A percentile compares a stretch with the other conserved stretches of the same genome.
phyloP scores from a whole-genome alignment of 2,888 invertebrate genomes.

The Halictus quadricinctus region DNA sequence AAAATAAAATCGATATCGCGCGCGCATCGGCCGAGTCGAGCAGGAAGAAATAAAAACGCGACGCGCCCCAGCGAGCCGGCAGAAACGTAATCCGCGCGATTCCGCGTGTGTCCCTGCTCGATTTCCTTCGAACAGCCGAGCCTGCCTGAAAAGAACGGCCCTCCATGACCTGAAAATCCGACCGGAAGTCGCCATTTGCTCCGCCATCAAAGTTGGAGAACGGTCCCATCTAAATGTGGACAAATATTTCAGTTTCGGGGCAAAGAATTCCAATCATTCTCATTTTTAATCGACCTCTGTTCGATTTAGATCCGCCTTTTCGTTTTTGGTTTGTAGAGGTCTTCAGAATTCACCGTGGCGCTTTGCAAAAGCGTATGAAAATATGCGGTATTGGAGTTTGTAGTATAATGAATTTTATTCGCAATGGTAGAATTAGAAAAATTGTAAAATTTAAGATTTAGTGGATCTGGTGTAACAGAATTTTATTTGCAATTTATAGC shows the following conservation, averaged over 20 bases:
- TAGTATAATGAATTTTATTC: too few species aligned
- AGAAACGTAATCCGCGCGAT: constrained; percentile 27
- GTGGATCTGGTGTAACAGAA: background rate
- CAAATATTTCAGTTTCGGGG: too few species aligned
- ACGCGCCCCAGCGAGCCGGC: constrained; percentile 27
- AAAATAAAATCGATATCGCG: constrained; percentile 66
- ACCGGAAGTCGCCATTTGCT: background rate
- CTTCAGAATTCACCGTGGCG: too few species aligned
- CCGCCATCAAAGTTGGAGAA: background rate
- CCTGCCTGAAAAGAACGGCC: background rate
- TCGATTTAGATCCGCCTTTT: background rate
- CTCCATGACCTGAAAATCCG: background rate
- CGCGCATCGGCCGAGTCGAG: constrained; percentile 26
- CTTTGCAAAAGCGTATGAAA: too few species aligned
- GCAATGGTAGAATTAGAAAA: background rate
- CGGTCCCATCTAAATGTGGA: too few species aligned
- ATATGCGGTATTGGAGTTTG: too few species aligned
- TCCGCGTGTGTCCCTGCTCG: constrained; percentile 4
- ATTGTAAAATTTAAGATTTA: background rate
- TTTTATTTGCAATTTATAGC: background rate
- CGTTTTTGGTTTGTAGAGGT: too few species aligned
- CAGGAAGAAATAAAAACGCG: constrained; percentile 51
- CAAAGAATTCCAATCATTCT: background rate
- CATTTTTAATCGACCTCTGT: background rate
- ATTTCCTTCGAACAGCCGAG: constrained; percentile 5